Evolutionary conservation across 2,113 vertebrate species (phyloP).

Genomic region (Podocnemis expansa): DNA sequence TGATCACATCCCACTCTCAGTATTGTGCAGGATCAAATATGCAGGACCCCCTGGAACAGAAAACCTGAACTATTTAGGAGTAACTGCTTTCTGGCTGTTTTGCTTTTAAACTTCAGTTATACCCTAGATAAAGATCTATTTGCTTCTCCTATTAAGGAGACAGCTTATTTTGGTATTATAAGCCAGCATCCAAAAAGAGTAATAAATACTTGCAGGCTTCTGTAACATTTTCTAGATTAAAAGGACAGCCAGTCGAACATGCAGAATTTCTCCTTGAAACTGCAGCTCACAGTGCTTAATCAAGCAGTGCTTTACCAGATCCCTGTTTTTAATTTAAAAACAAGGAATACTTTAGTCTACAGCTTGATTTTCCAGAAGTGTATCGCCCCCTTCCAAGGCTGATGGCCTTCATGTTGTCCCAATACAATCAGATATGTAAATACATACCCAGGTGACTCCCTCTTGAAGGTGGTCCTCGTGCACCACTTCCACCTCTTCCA

Average conservation of each 20-base stretch:
- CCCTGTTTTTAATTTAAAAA: conserved; percentile 52
- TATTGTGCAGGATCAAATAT: conserved; percentile 30
- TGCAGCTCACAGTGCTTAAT: not conserved
- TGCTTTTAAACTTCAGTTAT: not conserved
- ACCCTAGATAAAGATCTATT: conserved; percentile 1
- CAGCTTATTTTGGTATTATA: conserved; percentile 46
- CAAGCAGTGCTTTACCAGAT: not conserved
- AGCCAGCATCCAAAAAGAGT: not conserved
- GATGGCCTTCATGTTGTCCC: conserved; percentile 62
- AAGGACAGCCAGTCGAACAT: conserved; percentile 45
- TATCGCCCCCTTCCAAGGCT: conserved; percentile 67
- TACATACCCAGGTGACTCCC: conserved; percentile 86
- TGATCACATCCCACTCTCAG: not conserved
- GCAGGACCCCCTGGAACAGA: conserved; percentile 31
- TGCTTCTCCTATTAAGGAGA: not conserved
- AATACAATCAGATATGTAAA: conserved; percentile 69
- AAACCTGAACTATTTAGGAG: not conserved
- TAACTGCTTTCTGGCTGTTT: not conserved
- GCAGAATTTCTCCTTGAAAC: not conserved
- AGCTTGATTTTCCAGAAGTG: conserved; percentile 69
- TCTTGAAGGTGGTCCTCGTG: conserved; percentile 90
- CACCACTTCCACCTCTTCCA: conserved; percentile 88
- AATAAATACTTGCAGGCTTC: not conserved
- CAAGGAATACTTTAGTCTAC: conserved; percentile 62
- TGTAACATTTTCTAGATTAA: not conserved